phyloP scores from a whole-genome alignment of 2,797 vertebrate species.

The Gymnopithys bicolor region DNA sequence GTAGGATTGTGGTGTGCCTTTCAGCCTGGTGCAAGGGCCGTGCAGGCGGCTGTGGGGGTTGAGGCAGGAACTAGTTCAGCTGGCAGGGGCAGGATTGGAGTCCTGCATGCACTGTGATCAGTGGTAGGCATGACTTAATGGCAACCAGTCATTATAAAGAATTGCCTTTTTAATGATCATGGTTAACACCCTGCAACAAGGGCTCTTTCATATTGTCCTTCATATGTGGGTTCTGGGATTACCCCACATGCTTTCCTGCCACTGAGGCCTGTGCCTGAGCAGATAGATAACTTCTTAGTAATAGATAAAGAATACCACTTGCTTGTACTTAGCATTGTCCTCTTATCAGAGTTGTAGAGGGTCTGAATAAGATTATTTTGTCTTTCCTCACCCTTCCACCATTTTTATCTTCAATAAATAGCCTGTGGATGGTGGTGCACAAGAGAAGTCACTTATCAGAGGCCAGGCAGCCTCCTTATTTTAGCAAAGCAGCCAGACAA shows the following conservation, averaged over 20 bases:
- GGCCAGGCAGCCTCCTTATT: conserved; percentile 32
- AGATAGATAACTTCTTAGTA: background rate
- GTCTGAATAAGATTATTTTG: conserved; percentile 8
- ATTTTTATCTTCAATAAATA: conserved; percentile 24
- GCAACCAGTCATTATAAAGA: background rate
- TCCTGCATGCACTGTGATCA: background rate
- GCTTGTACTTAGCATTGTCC: background rate
- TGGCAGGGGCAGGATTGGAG: background rate
- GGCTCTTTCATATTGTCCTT: background rate
- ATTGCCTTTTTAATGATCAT: background rate
- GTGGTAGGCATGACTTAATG: background rate
- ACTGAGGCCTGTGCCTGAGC: background rate
- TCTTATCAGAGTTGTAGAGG: background rate
- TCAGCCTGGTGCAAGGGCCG: background rate
- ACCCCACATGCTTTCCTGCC: background rate
- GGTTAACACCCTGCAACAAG: background rate
- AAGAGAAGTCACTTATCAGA: conserved; percentile 10
- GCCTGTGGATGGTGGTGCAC: background rate
- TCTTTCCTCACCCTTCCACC: background rate
- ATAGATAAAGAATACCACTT: background rate
- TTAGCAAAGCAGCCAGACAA: conserved; percentile 53
- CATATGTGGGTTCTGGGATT: background rate
- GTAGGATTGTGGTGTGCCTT: background rate
- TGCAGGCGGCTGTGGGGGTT: background rate
- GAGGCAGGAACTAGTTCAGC: background rate